Evolutionary conservation across 2,888 invertebrate genomes (phyloP), one percentile per base, ranked within the genome.

Genomic region (Ormia ochracea): DNA sequence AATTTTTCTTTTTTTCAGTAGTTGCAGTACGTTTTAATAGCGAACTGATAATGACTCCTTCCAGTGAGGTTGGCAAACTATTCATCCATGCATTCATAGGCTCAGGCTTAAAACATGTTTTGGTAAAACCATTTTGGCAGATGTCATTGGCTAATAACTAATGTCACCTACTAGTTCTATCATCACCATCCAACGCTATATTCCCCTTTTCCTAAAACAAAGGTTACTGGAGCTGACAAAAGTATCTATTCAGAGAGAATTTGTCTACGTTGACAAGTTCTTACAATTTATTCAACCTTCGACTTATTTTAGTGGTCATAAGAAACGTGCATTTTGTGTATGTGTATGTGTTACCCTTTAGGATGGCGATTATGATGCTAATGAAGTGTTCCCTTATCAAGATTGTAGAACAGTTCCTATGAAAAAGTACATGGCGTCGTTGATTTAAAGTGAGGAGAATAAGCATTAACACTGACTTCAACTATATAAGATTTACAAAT

Each of bases 1-100:
- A 76, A 72, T 80, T 80, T 80, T 66, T 80, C 61, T 80, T 61
- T 80, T 80, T 80, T 80, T 80, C 80, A 80, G 80, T 80, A 79
- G 38, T 61, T 68, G 76, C 68, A 70, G 68, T 70, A 59, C 69
- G 80, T 72, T 80, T 78, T 68, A 38, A 68, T 68, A 76, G 80
- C 76, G 72, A 72, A 76, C 72, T 80, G 80, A 76, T 80, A 66
- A 50, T 76, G 63, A 63, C 63, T 76, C 23, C 36, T 41, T 70
- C 56, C 76, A 63, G 69, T 70, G 63, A 48, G 69, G 69, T 70
- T 48, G 69, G 76, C 63, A 48, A 70, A 56, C 45, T 31, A 66
- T 41, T 65, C 58, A 69, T 54, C 45, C 72, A 76, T 80, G 61
- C 76, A 56, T 77, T 66, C 72, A 66, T 80, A 76, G 76, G 63